Conservation (phyloP, 1,140 invertebrate species). For the Aethina tumida region DNA sequence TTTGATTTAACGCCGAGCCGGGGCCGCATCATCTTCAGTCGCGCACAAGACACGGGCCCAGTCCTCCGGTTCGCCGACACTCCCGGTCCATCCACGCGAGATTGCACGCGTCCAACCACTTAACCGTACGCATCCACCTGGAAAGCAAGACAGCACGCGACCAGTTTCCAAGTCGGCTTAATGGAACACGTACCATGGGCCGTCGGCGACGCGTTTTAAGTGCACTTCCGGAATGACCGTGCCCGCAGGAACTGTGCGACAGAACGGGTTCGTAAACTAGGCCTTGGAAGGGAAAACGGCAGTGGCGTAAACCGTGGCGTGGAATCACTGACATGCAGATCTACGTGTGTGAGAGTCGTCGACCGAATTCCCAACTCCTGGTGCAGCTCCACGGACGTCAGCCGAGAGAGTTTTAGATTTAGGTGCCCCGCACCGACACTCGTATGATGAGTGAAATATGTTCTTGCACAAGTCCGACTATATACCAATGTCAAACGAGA, state of each 20-base stretch:
- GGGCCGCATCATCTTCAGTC: slow-evolving; percentile 20
- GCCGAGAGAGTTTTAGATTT: background rate
- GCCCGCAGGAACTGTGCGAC: background rate
- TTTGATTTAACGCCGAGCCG: slow-evolving; percentile 22
- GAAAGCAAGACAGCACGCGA: slow-evolving; percentile 10
- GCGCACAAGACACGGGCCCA: slow-evolving; percentile 9
- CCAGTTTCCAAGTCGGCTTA: too few relatives aligned
- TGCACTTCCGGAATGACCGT: background rate
- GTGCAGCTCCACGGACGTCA: background rate
- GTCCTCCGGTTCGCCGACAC: slow-evolving; percentile 7
- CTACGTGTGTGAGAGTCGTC: background rate
- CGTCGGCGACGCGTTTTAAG: background rate
- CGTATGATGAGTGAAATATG: slow-evolving; percentile 14
- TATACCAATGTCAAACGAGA: slow-evolving; percentile 20
- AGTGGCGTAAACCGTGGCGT: background rate
- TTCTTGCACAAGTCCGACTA: slow-evolving; percentile 19
- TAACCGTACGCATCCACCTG: slow-evolving; percentile 8
- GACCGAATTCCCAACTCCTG: background rate
- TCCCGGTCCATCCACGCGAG: slow-evolving; percentile 5
- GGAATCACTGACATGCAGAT: background rate
- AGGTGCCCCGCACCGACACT: slow-evolving; percentile 3
- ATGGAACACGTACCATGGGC: slow-evolving; percentile 1
- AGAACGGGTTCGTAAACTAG: background rate
- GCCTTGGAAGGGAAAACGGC: background rate
- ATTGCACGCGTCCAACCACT: too few relatives aligned